These are phyloP conservation scores for Megalurothrips usitatus DNA, from an alignment of 2,888 invertebrate species.

Conservation along the genomic window DNA sequence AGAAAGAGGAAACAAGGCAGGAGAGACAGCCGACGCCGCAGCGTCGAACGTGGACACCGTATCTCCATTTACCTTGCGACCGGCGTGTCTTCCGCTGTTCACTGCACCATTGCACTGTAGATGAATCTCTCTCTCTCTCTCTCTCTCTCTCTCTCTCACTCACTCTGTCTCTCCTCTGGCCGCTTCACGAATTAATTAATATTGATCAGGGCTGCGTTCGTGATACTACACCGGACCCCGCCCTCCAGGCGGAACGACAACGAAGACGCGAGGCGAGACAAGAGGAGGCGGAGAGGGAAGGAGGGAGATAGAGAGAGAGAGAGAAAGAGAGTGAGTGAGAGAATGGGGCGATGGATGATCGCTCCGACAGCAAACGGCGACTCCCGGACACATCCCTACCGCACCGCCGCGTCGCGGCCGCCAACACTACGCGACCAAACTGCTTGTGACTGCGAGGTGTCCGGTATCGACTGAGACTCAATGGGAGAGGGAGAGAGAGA, in stretches of 20 bases:
- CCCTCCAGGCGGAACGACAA: background rate
- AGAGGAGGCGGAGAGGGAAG: too few relatives aligned
- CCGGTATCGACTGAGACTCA: background rate
- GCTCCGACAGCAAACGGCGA: too few relatives aligned
- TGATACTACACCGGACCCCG: background rate
- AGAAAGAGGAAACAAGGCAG: background rate
- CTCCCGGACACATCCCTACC: background rate
- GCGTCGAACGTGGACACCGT: background rate
- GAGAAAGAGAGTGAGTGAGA: too few relatives aligned
- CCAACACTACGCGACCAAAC: too few relatives aligned
- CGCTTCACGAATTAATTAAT: slow-evolving; percentile 12
- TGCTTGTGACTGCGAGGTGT: background rate
- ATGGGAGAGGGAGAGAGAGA: background rate
- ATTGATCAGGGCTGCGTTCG: slow-evolving; percentile 12
- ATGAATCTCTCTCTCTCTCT: background rate
- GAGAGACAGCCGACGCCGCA: background rate
- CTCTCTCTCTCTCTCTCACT: too few relatives aligned
- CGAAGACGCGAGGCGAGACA: too few relatives aligned
- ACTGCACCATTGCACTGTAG: background rate
- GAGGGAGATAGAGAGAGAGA: too few relatives aligned
- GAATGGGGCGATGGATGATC: too few relatives aligned
- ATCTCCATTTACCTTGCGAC: background rate
- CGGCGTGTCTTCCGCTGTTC: background rate
- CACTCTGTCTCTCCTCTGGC: background rate
- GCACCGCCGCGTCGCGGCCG: too few relatives aligned